Evolutionary conservation across 2,113 vertebrate genomes (phyloP), one percentile per base, ranked within the genome.

Genomic region (Puffinus mauretanicus): DNA sequence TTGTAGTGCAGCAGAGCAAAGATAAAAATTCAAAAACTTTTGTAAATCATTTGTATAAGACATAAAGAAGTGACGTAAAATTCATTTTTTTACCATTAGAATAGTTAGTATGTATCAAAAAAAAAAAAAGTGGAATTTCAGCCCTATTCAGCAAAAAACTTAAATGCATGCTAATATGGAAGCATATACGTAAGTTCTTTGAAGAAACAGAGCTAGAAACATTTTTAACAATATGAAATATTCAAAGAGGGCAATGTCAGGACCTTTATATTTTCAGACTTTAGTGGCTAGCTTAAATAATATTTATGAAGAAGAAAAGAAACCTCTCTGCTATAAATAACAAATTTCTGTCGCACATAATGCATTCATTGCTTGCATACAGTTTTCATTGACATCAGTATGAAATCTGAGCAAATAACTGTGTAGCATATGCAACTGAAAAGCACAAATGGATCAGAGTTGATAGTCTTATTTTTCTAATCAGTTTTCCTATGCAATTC

Each of bases 21-120:
- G 94, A 97, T 51, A 55, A 97, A 97, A 98, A 97, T 96, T 93
- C 73, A 73, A 88, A 94, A 97, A 93, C 42, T 30, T 97, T 92
- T 95, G 75, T 94, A 96, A 96, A 95, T 96, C 46, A 94, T 97
- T 97, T 95, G 14, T 79, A n/a, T 78, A 85, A 66, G 67, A 67
- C 55, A 72, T 86, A 94, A 47, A 29, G 62, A 96, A 97, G 70
- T 79, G 65, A n/a, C 76, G 71, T 84, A 92, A 97, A 96, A 85
- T 55, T 80, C 2, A 26, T 52, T 67, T 82, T 47, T 88, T 94
- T 60, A 65, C 14, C 11, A 7, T 62, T 82, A 17, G 60, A 81
- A 42, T 80, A 72, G 16, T 46, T 16, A 92, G 25, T 67, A 29
- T 10, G 1, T 25, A 42, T 82, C 26, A 49, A 8, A 72, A 88